A percentile compares a stretch with the other conserved stretches of the same genome.
Conservation (phyloP, 1,140 invertebrate genomes). For the Brachionus rubens region DNA sequence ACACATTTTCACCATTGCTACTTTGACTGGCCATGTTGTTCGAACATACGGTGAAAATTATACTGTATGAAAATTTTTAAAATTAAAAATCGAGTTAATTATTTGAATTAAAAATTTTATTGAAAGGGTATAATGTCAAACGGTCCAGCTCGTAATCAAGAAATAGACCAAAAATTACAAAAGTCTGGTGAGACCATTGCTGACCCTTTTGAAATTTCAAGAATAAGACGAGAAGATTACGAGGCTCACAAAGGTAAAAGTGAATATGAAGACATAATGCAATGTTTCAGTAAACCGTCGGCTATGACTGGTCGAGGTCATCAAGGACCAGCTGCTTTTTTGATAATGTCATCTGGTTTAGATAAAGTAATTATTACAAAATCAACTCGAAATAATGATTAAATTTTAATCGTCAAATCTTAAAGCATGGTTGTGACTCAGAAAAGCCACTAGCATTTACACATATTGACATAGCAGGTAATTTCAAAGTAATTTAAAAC, state of each 20-base stretch:
- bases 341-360: conserved; percentile 78
- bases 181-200: conserved; percentile 72
- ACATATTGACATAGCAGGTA: conserved; percentile 47
- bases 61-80: conserved; percentile 55
- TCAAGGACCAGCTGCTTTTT: conserved; percentile 83
- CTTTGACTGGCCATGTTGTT: conserved; percentile 82
- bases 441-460: conserved; percentile 37
- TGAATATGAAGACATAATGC: conserved; percentile 82
- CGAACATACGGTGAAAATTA: conserved; percentile 75
- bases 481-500: too few species aligned
- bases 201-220: conserved; percentile 86
- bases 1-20: conserved; percentile 88
- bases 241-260: conserved; percentile 71
- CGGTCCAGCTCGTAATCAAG: conserved; percentile 71
- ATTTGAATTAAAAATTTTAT: not conserved
- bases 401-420: not conserved
- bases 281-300: conserved; percentile 71
- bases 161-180: conserved; percentile 65
- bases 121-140: conserved; percentile 78
- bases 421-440: not conserved
- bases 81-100: not conserved
- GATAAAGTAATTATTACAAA: conserved; percentile 65
- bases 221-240: conserved; percentile 76
- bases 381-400: not conserved
- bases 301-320: conserved; percentile 73